A percentile compares a stretch with the other conserved stretches of the same genome.
phyloP scores from a whole-genome alignment of 1,140 invertebrate species.

The Microvelia longipes region DNA sequence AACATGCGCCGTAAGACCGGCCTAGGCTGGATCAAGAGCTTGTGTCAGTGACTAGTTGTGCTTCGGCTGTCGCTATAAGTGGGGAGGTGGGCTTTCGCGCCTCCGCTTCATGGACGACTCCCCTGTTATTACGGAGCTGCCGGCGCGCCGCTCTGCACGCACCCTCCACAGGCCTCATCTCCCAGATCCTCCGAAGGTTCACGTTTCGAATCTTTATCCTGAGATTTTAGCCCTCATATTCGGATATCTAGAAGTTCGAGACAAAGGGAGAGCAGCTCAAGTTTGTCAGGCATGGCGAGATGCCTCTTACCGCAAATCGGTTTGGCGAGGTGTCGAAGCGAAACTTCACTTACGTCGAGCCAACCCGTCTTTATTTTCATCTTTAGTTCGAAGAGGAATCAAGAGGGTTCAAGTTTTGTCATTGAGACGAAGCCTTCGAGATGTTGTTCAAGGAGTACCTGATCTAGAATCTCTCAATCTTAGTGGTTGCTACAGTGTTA shows the following conservation, averaged over 20 bases:
- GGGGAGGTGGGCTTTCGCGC: not conserved
- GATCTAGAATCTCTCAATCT: constrained; percentile 75
- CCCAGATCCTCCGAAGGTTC: constrained; percentile 37
- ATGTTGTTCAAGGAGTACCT: constrained; percentile 71
- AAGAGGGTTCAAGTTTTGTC: constrained; percentile 77
- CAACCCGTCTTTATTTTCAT: constrained; percentile 66
- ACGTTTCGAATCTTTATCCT: constrained; percentile 77
- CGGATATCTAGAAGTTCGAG: constrained; percentile 68
- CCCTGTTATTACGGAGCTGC: constrained; percentile 20
- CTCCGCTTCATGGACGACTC: not conserved
- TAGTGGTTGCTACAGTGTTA: constrained; percentile 85
- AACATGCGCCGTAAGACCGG: not conserved
- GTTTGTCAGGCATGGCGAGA: constrained; percentile 81
- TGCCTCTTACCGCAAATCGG: constrained; percentile 76
- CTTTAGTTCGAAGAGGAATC: constrained; percentile 72
- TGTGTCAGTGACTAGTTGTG: not conserved
- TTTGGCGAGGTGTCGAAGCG: constrained; percentile 85
- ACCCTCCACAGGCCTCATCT: constrained; percentile 39
- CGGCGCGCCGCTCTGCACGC: constrained; percentile 25
- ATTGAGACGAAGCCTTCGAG: constrained; percentile 61
- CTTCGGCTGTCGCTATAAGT: not conserved
- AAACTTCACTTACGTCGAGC: constrained; percentile 71
- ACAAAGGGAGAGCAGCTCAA: constrained; percentile 72
- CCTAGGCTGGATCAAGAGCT: not conserved
- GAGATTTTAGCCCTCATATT: constrained; percentile 86